Evolutionary conservation across 2,113 vertebrate genomes (phyloP).

Genomic region (Aviceda subcristata): DNA sequence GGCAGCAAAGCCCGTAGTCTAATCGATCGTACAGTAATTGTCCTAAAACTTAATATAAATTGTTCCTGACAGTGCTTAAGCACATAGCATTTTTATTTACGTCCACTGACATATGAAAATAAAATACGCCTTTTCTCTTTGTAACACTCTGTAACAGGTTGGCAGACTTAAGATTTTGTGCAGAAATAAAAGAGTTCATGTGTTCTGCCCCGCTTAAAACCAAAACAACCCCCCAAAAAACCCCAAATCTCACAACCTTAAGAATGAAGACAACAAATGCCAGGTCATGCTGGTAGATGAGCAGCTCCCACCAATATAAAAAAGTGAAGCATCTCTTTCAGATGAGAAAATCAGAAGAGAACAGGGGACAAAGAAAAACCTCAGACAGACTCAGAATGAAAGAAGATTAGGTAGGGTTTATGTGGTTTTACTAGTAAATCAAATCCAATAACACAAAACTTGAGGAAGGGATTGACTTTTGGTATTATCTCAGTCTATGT

Average conservation of each 20-base stretch:
- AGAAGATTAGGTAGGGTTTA: neutral
- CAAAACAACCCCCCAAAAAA: accelerated
- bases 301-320: neutral
- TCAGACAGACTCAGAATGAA: neutral
- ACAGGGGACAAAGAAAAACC: neutral
- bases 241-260: neutral
- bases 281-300: neutral
- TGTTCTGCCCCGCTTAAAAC: neutral
- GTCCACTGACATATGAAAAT: neutral
- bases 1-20: neutral
- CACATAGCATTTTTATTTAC: neutral
- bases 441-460: neutral
- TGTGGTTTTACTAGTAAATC: neutral
- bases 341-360: neutral
- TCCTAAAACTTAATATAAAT: constrained; percentile 34
- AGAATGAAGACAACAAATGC: neutral
- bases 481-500: neutral
- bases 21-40: neutral
- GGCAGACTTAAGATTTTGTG: neutral
- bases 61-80: neutral
- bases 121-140: neutral
- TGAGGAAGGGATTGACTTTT: neutral
- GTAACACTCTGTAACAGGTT: neutral
- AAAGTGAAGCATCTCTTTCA: neutral
- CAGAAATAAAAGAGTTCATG: neutral